phyloP scores from a whole-genome alignment of 2,888 invertebrate genomes.

The Hipparchia sbordonii region DNA sequence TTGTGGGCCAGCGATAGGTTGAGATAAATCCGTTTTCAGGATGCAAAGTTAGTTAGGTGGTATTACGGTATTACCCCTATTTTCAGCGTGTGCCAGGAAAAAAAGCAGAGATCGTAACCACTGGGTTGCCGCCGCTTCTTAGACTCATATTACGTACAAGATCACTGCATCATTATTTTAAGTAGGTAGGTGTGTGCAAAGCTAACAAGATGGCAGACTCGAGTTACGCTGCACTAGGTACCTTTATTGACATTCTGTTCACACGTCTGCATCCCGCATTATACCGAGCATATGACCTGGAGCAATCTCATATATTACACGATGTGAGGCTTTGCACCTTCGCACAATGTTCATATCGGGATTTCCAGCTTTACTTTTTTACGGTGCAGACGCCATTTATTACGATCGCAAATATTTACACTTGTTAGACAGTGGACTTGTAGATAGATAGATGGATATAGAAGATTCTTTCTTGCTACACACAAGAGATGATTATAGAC shows the following conservation, averaged over 20 bases:
- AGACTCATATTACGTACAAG: neutral
- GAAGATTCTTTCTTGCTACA: too few relatives aligned
- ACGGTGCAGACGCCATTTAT: constrained; percentile 9
- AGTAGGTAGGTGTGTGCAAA: neutral
- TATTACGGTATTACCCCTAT: too few relatives aligned
- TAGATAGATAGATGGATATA: neutral
- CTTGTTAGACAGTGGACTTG: neutral
- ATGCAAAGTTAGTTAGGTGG: too few relatives aligned
- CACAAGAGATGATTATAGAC: too few relatives aligned
- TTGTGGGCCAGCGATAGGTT: too few relatives aligned
- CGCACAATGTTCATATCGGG: constrained; percentile 14
- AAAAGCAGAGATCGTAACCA: too few relatives aligned
- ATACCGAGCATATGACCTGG: constrained; percentile 27
- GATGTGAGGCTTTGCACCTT: constrained; percentile 18
- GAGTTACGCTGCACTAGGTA: constrained; percentile 7
- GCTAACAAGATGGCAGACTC: constrained; percentile 19
- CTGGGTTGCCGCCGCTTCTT: too few relatives aligned
- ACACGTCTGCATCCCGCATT: constrained; percentile 26
- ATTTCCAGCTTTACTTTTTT: constrained; percentile 10
- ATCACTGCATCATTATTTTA: constrained; percentile 2
- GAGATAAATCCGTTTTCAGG: too few relatives aligned
- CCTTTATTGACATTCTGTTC: constrained; percentile 31
- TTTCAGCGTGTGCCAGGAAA: too few relatives aligned
- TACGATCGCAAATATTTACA: constrained; percentile 2
- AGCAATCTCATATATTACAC: constrained; percentile 32